Evolutionary conservation across 1,140 invertebrate species (phyloP).

Genomic region (Ericerus pela): DNA sequence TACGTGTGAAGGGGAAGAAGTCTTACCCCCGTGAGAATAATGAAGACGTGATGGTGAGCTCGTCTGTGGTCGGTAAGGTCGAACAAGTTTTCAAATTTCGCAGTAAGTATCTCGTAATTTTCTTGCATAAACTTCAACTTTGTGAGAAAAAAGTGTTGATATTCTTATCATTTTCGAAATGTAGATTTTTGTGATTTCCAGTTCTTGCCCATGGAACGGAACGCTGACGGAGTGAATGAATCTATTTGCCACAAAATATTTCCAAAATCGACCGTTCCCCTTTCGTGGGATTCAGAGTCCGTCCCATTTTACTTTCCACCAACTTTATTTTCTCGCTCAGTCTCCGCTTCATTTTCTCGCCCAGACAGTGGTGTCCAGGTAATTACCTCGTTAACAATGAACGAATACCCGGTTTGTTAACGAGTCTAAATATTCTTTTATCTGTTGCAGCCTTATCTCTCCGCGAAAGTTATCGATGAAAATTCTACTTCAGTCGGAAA

Average conservation of each 20-base stretch:
- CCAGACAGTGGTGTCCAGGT: no score
- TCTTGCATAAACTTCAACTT: no score
- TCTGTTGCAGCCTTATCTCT: neutral
- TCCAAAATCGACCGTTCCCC: slow-evolving; percentile 40
- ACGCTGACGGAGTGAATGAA: slow-evolving; percentile 31
- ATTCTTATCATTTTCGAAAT: no score
- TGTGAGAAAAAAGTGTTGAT: no score
- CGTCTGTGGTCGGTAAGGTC: slow-evolving; percentile 49
- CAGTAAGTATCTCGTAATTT: slow-evolving; percentile 47
- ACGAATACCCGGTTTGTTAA: no score
- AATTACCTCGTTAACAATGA: neutral
- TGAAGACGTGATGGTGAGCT: neutral
- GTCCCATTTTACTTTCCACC: slow-evolving; percentile 56
- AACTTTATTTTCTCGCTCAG: slow-evolving; percentile 58
- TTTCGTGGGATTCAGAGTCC: slow-evolving; percentile 42
- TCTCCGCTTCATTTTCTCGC: slow-evolving; percentile 36
- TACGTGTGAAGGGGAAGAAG: slow-evolving; percentile 45
- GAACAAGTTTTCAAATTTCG: slow-evolving; percentile 55
- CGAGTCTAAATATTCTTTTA: no score
- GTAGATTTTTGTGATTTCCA: slow-evolving; percentile 78
- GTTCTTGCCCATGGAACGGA: slow-evolving; percentile 54
- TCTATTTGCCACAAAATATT: slow-evolving; percentile 50
- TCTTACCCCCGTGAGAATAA: slow-evolving; percentile 19
- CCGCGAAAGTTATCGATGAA: slow-evolving; percentile 24
- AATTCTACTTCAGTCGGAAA: slow-evolving; percentile 36